Evolutionary conservation across 2,888 invertebrate genomes (phyloP).

Genomic region (Noctua fimbriata): DNA sequence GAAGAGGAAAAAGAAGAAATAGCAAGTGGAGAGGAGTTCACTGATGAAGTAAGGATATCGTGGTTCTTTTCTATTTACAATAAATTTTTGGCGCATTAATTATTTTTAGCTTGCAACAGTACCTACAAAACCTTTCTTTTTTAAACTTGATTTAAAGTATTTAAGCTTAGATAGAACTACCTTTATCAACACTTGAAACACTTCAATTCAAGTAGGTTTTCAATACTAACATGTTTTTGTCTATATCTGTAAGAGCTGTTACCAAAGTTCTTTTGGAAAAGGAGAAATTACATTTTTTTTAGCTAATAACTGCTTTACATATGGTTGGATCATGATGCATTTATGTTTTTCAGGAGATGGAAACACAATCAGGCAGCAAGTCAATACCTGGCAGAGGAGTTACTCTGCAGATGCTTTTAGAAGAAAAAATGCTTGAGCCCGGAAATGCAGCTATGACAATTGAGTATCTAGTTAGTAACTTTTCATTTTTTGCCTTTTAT

Average conservation of each 20-base stretch:
- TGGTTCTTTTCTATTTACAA: neutral
- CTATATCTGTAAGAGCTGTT: neutral
- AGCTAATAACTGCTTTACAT: neutral
- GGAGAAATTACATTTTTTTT: neutral
- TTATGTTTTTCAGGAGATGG: constrained; percentile 81
- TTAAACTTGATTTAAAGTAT: neutral
- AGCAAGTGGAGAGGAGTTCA: constrained; percentile 87
- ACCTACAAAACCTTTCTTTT: neutral
- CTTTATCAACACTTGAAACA: neutral
- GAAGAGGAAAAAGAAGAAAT: constrained; percentile 87
- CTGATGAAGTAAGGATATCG: constrained; percentile 82
- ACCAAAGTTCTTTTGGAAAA: neutral
- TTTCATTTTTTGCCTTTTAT: neutral
- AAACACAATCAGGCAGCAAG: constrained; percentile 86
- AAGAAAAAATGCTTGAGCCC: constrained; percentile 95
- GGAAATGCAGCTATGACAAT: constrained; percentile 96
- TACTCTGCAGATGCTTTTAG: constrained; percentile 96
- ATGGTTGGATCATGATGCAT: neutral
- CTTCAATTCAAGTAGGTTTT: neutral
- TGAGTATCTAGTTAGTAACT: constrained; percentile 94
- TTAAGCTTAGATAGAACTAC: neutral
- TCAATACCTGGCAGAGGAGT: constrained; percentile 92
- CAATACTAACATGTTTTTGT: neutral
- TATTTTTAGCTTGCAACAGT: neutral
- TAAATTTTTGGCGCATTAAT: neutral